Base-by-base conservation (phyloP, 1,140 invertebrate genomes). In the Chymomyza costata region DNA sequence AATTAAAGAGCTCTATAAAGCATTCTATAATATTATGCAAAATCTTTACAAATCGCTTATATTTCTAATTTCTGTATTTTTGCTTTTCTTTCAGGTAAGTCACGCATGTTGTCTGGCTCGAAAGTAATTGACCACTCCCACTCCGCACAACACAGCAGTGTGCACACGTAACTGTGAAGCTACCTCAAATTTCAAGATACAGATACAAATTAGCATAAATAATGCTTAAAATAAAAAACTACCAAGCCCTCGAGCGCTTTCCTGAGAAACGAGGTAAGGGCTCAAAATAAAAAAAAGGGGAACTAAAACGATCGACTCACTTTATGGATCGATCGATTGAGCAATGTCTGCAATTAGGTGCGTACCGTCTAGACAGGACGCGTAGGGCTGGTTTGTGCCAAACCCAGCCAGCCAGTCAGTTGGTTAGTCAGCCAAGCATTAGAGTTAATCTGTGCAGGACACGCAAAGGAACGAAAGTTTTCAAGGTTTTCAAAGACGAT, bases 281-380 rank as follows among this genome's bases (percentile, higher is more conserved):
- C 25, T 17, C 43, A 37, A 14, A 38, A 40, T 38, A 28, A 40
- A 32, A 17, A 17, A 16, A 2, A 5, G 8, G 16, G 17, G 21
- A 3, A 50, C 10, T 13, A 38, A 40, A 31, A 37, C 18, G 39
- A 41, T 41, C 25, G 21, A 60, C 34, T 18, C 43, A 19, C 11
- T 13, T 15, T 31, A 62, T 59, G 51, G 62, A 49, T 58, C 50
- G 44, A 56, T 76, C 70, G 69, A 74, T 76, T 57, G 61, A 50
- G 57, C 71, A 78, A 53, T 80, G 71, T 46, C 48, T 80, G 64
- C 73, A 80, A 80, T 80, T 80, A 80, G 73, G 63, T 57, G 47
- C 43, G 59, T 50, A 60, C 50, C 39, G 71, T 76, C 71, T 76
- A 76, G 71, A 76, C 71, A 30, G n/a, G n/a, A n/a, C n/a, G n/a